Base-by-base conservation (phyloP, 2,797 vertebrate genomes). In the Cynodonichthys magdalenae region DNA sequence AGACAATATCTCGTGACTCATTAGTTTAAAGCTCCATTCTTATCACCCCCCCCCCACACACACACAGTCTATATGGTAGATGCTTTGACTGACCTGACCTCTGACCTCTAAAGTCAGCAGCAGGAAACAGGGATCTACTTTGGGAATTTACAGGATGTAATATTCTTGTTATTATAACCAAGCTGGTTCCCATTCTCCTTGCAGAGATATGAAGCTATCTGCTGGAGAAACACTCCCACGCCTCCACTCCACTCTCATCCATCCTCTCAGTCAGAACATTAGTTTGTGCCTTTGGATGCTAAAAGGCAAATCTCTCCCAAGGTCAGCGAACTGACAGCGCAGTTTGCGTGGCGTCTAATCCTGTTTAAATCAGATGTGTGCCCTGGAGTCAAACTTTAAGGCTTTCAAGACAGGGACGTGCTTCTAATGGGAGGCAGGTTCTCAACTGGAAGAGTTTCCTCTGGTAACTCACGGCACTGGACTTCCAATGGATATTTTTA, bases 31-130 rank as follows among this genome's bases (percentile, higher is more conserved):
- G 27, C 12, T 34, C 10, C 14, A 45, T 19, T 52, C 48, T 9
- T 20, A 50, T 31, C 15, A 14, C 0, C 5, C 48, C 34, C 10
- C 34, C 8, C 8, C 34, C 34, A 9, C 34, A 36, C 8, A 9
- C 34, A 10, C 34, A 36, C 34, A 1, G 12, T 10, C 8, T 10
- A 10, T 36, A 36, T 9, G 17, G 20, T 28, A 52, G 46, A 41
- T 52, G 51, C 28, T 41, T 15, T 48, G 66, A 63, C 66, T 44
- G 58, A 65, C 64, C 42, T 63, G 76, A 71, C 69, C 77, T 73
- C 61, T 83, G 74, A 75, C 59, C 79, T 71, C 65, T 11, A 0
- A 53, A 20, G 19, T 5, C 41, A 51, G 50, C 59, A 61, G 53
- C 68, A 75, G 74, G 71, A 77, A 71, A 58, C 79, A 45, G 53